A percentile compares a stretch with the other conserved stretches of the same genome.
These are phyloP conservation scores for Myotis daubentonii DNA, from an alignment of 2,797 vertebrate species.

Conservation along the genomic window DNA sequence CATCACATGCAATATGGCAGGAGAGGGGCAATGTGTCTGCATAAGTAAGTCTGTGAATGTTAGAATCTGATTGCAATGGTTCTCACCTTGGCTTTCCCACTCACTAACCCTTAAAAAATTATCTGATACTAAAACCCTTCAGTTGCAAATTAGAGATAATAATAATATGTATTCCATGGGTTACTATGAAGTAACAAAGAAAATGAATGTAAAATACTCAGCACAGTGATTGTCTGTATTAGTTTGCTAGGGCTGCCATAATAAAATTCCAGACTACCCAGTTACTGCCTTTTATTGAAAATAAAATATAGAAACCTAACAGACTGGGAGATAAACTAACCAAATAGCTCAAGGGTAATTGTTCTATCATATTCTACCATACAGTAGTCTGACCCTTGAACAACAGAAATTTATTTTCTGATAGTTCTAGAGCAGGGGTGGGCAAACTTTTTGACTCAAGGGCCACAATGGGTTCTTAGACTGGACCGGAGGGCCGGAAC, in stretches of 20 bases:
- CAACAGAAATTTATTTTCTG: background rate
- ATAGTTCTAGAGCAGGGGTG: background rate
- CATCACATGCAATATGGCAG: background rate
- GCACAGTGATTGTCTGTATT: background rate
- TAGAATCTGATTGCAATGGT: background rate
- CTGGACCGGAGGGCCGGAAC: too few relatives aligned
- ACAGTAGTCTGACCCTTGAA: background rate
- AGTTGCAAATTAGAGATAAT: background rate
- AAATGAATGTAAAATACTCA: background rate
- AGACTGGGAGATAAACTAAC: background rate
- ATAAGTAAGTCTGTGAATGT: background rate
- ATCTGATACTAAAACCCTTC: background rate
- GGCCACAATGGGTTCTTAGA: too few relatives aligned
- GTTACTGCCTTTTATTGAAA: background rate
- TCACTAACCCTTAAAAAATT: background rate
- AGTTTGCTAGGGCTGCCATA: background rate
- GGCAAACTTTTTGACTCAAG: too few relatives aligned
- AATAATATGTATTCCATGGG: background rate
- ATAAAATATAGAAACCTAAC: slow-evolving; percentile 32
- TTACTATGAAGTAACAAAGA: background rate
- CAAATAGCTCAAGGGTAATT: slow-evolving; percentile 26
- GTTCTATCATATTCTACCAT: background rate
- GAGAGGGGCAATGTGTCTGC: background rate
- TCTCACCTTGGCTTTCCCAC: background rate
- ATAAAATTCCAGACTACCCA: background rate